Base-by-base conservation (phyloP, 1,140 invertebrate species). In the Plodia interpunctella region DNA sequence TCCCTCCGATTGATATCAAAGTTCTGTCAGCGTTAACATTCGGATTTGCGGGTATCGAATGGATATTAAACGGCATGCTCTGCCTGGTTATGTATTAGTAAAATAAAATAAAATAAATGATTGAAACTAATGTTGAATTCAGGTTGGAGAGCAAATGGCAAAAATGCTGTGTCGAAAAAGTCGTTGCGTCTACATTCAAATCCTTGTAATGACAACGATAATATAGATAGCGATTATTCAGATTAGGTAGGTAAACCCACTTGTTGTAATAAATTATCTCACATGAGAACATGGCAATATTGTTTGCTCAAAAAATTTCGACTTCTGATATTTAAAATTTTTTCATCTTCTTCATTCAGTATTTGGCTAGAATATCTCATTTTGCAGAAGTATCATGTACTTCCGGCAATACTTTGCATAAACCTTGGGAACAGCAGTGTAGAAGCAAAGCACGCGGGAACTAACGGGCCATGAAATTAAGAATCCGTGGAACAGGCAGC, bases 381-480 rank as follows among this genome's bases (percentile, higher is more conserved):
- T 15, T 13, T 11, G 32, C 10, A 35, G 32, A 35, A 35, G 32
- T 35, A 35, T 35, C 32, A 3, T 25, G 21, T 25, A 25, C 1
- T 32, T 32, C 11, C 30, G 11, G 38, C 5, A n/a, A 44, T 15
- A 44, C 38, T 44, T 44, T 44, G 38, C 38, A 44, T 44, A 44
- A 44, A 44, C 38, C 38, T 44, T 11, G n/a, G 9, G 19, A 21
- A 21, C 49, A 53, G 19, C 13, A 53, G 51, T 53, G n/a, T 20
- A 53, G 9, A 53, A 25, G 51, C 53, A 55, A 55, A 18, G 53
- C 53, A 55, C 53, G 53, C 21, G 55, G 59, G 62, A 44, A 66
- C 60, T 66, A 66, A 61, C 76, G 73, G 66, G 62, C 64, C 81
- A 74, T 84, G 81, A 84, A 82, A 84, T 82, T 80, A 82, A 82